Conservation (phyloP, 2,797 vertebrate species). For the Gymnodraco acuticeps region DNA sequence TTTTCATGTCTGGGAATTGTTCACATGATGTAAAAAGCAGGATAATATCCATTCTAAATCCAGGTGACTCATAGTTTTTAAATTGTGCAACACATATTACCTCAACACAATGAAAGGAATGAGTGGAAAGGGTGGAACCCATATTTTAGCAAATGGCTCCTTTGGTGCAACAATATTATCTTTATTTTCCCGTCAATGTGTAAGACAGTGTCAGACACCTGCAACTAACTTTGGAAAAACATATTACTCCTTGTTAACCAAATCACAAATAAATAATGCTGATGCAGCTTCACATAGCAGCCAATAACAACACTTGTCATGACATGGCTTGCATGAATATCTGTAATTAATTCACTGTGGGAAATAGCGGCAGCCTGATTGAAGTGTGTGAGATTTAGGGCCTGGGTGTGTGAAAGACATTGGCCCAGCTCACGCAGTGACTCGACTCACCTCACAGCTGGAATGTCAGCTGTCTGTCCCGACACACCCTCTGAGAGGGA, state of each 20-base stretch:
- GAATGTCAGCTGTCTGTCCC: slow-evolving; percentile 84
- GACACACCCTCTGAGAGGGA: slow-evolving; percentile 77
- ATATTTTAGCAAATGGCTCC: slow-evolving; percentile 6
- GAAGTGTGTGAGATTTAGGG: slow-evolving; percentile 76
- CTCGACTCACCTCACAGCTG: slow-evolving; percentile 86
- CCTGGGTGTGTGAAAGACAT: slow-evolving; percentile 81
- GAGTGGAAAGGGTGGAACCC: slow-evolving; percentile 43
- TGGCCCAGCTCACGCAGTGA: slow-evolving; percentile 73
- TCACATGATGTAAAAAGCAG: slow-evolving; percentile 34
- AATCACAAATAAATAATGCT: slow-evolving; percentile 34
- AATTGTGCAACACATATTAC: slow-evolving; percentile 66
- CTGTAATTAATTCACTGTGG: slow-evolving; percentile 58
- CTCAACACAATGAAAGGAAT: slow-evolving; percentile 39
- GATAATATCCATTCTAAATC: slow-evolving; percentile 33
- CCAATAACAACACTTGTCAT: slow-evolving; percentile 53
- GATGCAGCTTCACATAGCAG: slow-evolving; percentile 1
- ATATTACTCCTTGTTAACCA: background rate
- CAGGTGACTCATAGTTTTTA: slow-evolving; percentile 62
- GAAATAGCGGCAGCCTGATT: slow-evolving; percentile 63
- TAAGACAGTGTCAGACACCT: slow-evolving; percentile 27
- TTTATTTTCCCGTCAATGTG: slow-evolving; percentile 20
- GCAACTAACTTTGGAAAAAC: slow-evolving; percentile 12
- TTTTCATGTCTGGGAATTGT: slow-evolving; percentile 58
- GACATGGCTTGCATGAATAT: slow-evolving; percentile 50
- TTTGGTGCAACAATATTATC: background rate